Base-by-base conservation (phyloP, 2,797 vertebrate species). In the Xiphophorus birchmanni region DNA sequence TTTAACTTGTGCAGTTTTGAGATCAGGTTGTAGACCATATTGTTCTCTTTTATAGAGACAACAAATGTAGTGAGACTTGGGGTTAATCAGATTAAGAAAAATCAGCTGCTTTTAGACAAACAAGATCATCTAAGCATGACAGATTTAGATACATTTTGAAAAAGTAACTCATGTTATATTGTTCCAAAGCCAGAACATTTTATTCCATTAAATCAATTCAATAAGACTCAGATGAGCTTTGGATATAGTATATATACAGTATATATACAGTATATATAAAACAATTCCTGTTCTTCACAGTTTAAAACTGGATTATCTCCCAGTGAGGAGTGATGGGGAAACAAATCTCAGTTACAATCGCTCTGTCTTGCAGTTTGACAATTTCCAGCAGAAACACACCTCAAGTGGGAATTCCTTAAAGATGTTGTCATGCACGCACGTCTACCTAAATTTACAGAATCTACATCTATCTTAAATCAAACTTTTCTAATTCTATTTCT, bases 401-500 rank as follows among this genome's bases (percentile, higher is more conserved):
- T 65, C 86, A 80, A 80, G 86, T 77, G 18, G 2, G 23, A 71
- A 87, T 86, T 88, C 78, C 86, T 84, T 56, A 52, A 79, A 89
- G 78, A 80, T 83, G 69, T 80, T 86, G 74, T 91, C 84, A 86
- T 71, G 80, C 67, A 72, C 42, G 60, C 72, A 87, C 63, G 67
- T 77, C 18, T 26, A 45, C 32, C n/a, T 75, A 78, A 88, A 74
- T 48, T 26, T 60, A 79, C 18, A 73, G 76, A 80, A 73, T 71
- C 17, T 0, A 45, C 10, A 56, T 80, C 72, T 44, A 91, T 90
- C 84, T 90, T 73, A 71, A 81, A 90, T 91, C 86, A 75, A 87
- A 82, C 79, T 71, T 80, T 84, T 71, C 86, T 91, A 87, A 88
- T 75, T 73, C 69, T 71, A 71, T 92, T 91, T 89, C 86, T 82